Evolutionary conservation across 2,113 vertebrate species (phyloP).

Genomic region (Aramus guarauna): DNA sequence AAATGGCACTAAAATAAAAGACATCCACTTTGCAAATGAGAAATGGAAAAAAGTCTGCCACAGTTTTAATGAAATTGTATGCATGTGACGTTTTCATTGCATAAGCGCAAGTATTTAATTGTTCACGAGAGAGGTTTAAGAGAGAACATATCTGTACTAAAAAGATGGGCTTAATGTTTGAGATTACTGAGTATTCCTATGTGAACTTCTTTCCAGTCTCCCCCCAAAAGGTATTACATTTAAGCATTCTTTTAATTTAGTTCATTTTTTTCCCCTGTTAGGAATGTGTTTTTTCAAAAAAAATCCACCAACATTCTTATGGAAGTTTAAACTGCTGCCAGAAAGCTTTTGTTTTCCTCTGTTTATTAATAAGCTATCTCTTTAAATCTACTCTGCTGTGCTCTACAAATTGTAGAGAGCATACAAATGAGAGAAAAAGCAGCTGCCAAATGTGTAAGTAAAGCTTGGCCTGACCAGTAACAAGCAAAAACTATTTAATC

Average conservation of each 20-base stretch:
- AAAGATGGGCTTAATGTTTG: background rate
- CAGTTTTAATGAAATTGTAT: background rate
- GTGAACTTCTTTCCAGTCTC: background rate
- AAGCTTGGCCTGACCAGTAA: background rate
- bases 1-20: background rate
- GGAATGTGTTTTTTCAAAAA: fast-evolving
- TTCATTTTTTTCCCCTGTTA: background rate
- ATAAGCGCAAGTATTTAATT: background rate
- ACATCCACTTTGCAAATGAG: background rate
- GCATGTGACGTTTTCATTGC: background rate
- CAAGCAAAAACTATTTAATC: background rate
- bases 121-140: background rate
- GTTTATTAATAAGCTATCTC: conserved; percentile 23
- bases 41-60: background rate
- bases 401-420: background rate
- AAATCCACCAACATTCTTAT: background rate
- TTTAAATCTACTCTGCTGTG: background rate
- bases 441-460: background rate
- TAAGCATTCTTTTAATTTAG: background rate
- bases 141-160: background rate
- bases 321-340: background rate
- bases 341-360: background rate
- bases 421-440: background rate
- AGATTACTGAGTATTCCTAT: background rate
- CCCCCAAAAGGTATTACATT: background rate